Evolutionary conservation across 2,888 invertebrate species (phyloP).

Genomic region (Xestia rhomboidea): DNA sequence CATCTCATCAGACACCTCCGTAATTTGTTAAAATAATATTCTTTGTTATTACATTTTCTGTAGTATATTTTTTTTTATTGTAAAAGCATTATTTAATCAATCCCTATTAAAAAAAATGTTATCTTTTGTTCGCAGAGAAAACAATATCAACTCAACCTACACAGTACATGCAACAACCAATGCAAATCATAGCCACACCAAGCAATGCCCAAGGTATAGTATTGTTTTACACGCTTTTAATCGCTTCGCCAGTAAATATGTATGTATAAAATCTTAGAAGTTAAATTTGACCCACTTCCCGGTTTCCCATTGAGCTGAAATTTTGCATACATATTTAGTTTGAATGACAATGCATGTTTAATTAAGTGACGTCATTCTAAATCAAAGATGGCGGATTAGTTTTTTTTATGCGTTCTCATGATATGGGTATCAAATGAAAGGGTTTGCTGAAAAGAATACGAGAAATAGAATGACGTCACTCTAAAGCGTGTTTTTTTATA

Average conservation of each 20-base stretch:
- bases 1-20: too few species aligned
- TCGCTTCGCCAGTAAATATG: too few species aligned
- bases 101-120: not conserved
- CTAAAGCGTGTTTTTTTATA: not conserved
- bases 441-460: not conserved
- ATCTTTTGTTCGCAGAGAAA: constrained; percentile 76
- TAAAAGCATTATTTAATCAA: not conserved
- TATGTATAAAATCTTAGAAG: too few species aligned
- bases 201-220: constrained; percentile 81
- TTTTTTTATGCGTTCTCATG: too few species aligned
- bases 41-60: not conserved
- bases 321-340: too few species aligned
- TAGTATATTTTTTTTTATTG: not conserved
- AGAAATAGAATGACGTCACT: not conserved
- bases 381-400: too few species aligned
- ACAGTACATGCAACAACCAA: constrained; percentile 86
- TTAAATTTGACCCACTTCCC: too few species aligned
- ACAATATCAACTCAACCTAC: constrained; percentile 79
- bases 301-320: too few species aligned
- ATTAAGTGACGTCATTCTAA: too few species aligned
- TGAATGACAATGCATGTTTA: too few species aligned
- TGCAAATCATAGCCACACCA: constrained; percentile 87
- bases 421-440: too few species aligned
- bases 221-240: not conserved
- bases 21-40: not conserved